Conservation (phyloP, 2,888 invertebrate genomes). For the Chorisops tibialis region DNA sequence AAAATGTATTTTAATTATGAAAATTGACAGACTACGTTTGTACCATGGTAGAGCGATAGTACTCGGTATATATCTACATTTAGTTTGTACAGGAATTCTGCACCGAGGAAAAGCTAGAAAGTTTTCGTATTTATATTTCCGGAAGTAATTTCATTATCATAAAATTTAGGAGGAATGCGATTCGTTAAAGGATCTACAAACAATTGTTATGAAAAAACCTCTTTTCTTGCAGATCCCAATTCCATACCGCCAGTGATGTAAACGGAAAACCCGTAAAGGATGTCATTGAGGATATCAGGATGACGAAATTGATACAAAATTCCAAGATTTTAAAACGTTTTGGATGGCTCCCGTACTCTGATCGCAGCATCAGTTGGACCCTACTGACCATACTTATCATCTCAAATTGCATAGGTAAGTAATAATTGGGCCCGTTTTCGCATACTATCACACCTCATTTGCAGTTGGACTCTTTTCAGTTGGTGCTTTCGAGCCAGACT, state of each 20-base stretch:
- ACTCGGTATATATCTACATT: too few relatives aligned
- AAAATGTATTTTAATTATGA: constrained; percentile 24
- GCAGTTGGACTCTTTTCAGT: constrained; percentile 51
- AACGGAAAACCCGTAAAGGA: constrained; percentile 27
- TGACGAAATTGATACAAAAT: constrained; percentile 44
- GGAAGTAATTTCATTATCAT: too few relatives aligned
- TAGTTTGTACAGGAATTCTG: too few relatives aligned
- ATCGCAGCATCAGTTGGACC: constrained; percentile 41
- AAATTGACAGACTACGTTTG: constrained; percentile 8
- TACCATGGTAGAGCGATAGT: too few relatives aligned
- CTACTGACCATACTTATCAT: constrained; percentile 43
- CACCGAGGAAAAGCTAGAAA: too few relatives aligned
- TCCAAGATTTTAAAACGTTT: constrained; percentile 34
- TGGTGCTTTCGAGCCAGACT: constrained; percentile 70
- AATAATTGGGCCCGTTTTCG: neutral
- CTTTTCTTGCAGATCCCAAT: neutral
- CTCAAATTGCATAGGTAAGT: constrained; percentile 50
- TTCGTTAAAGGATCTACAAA: too few relatives aligned
- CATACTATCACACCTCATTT: constrained; percentile 18
- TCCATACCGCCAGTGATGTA: neutral
- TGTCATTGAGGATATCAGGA: constrained; percentile 36
- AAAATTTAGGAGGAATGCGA: too few relatives aligned
- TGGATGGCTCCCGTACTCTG: constrained; percentile 35
- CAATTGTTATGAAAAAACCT: neutral
- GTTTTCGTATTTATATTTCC: too few relatives aligned